Conservation (phyloP, 1,140 invertebrate genomes). For the Heterodera carotae region DNA sequence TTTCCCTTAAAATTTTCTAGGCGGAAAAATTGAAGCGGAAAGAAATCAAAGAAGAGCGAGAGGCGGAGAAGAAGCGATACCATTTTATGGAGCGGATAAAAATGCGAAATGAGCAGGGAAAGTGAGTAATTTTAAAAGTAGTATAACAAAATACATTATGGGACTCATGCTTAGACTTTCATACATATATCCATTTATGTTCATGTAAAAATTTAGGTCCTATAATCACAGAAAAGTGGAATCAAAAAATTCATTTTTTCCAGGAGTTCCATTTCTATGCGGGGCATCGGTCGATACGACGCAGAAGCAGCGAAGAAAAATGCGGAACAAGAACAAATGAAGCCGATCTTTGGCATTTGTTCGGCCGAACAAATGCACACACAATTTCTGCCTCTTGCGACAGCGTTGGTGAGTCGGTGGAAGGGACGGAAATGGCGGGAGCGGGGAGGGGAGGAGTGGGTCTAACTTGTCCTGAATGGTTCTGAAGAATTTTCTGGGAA, state of each 20-base stretch:
- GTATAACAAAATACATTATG: no score
- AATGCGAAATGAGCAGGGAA: conserved; percentile 57
- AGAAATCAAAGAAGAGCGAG: conserved; percentile 49
- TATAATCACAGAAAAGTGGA: conserved; percentile 31
- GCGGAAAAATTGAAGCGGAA: conserved; percentile 53
- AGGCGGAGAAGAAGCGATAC: conserved; percentile 62
- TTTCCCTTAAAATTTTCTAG: conserved; percentile 8
- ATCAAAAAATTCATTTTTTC: conserved; percentile 1
- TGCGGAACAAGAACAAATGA: conserved; percentile 32
- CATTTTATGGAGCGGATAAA: conserved; percentile 62
- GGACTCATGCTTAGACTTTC: no score
- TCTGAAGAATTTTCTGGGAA: no score
- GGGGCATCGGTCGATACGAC: conserved; percentile 54
- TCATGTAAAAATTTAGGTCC: no score
- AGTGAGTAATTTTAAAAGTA: conserved; percentile 40
- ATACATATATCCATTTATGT: no score
- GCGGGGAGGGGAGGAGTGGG: background rate
- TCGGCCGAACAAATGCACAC: conserved; percentile 17
- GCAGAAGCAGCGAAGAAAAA: conserved; percentile 47
- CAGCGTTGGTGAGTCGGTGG: conserved; percentile 27
- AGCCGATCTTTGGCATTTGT: conserved; percentile 54
- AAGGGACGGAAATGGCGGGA: conserved; percentile 52
- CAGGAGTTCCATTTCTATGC: conserved; percentile 59
- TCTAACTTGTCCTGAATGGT: no score
- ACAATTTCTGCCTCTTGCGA: conserved; percentile 21